A percentile compares a stretch with the other conserved stretches of the same genome.
phyloP scores from a whole-genome alignment of 2,113 vertebrate species.

The Laticauda colubrina region DNA sequence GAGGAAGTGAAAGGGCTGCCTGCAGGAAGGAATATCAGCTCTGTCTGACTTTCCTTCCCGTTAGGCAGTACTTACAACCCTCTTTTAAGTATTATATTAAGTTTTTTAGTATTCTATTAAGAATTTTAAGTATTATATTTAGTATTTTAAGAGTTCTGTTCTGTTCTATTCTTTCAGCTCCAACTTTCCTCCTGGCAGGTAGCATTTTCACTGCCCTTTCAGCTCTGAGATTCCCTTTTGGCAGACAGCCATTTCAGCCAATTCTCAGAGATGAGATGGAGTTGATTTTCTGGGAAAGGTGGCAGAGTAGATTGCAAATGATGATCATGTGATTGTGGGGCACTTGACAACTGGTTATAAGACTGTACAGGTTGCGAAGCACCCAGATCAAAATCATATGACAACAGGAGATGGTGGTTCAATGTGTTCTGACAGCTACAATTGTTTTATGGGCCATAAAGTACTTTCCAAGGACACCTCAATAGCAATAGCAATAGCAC shows the following conservation, averaged over 20 bases:
- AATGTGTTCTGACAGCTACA: not conserved
- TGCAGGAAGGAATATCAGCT: not conserved
- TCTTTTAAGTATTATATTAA: not conserved
- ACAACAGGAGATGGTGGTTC: not conserved
- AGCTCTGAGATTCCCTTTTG: not conserved
- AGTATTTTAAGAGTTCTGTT: no score
- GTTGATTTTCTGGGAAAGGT: not conserved
- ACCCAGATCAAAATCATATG: not conserved
- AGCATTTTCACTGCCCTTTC: not conserved
- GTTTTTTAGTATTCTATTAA: not conserved
- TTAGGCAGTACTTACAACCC: not conserved
- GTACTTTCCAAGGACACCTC: not conserved
- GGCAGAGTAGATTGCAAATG: not conserved
- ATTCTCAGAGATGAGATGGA: not conserved
- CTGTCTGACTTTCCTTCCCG: not conserved
- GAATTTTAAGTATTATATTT: not conserved
- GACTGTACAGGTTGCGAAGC: not conserved
- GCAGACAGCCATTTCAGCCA: not conserved
- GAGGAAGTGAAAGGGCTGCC: not conserved
- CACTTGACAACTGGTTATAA: not conserved
- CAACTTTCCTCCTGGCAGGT: not conserved
- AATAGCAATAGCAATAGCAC: no score
- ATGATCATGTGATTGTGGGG: not conserved
- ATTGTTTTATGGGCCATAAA: not conserved
- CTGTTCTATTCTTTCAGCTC: not conserved